phyloP scores from a whole-genome alignment of 2,113 vertebrate species.

The Empidonax alnorum region DNA sequence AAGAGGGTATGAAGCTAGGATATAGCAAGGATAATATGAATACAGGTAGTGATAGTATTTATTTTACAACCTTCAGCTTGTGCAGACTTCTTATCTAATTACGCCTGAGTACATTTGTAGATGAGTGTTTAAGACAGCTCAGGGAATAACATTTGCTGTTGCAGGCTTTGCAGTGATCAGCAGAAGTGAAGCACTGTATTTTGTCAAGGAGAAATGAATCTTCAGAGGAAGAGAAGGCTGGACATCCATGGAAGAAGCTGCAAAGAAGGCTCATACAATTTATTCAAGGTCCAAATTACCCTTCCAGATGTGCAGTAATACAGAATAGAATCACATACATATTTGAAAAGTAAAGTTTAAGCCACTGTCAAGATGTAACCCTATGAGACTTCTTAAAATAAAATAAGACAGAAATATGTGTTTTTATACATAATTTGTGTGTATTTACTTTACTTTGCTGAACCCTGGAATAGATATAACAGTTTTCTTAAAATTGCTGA shows the following conservation, averaged over 20 bases:
- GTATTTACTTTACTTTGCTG: neutral
- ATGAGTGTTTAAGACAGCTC: neutral
- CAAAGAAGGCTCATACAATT: neutral
- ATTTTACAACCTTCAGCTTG: neutral
- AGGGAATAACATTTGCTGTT: slow-evolving; percentile 8
- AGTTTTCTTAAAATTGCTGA: neutral
- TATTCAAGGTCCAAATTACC: neutral
- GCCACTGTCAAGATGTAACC: neutral
- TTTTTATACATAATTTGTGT: neutral
- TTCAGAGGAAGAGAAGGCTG: neutral
- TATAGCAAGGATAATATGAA: neutral
- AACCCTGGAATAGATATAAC: neutral
- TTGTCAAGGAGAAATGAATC: neutral
- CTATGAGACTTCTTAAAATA: neutral
- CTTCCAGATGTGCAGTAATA: neutral
- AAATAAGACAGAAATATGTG: neutral
- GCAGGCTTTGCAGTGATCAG: neutral
- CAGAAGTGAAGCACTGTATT: neutral
- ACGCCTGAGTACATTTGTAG: neutral
- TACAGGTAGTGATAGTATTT: neutral
- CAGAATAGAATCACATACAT: neutral
- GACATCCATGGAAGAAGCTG: neutral
- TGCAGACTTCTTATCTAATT: neutral
- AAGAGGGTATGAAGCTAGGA: neutral
- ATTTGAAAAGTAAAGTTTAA: neutral